Evolutionary conservation across 2,888 invertebrate species (phyloP).

Genomic region (Bunonema sp.): DNA sequence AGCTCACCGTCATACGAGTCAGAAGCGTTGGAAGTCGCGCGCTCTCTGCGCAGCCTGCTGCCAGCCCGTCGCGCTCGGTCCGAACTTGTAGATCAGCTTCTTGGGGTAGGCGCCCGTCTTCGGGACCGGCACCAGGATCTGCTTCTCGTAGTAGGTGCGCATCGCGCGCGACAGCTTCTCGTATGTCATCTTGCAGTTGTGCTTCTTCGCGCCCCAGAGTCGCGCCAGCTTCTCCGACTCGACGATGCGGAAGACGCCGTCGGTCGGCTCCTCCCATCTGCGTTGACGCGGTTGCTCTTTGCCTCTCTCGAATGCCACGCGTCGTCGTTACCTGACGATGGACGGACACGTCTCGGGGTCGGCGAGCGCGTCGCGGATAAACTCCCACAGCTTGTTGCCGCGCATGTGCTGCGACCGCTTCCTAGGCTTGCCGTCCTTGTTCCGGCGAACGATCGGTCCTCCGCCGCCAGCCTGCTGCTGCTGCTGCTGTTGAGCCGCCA

Average conservation of each 20-base stretch:
- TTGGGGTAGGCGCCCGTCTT: conserved; percentile 47
- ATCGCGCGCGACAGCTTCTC: conserved; percentile 79
- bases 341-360: conserved; percentile 64
- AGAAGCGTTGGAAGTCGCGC: neutral
- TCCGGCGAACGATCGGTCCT: conserved; percentile 17
- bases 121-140: conserved; percentile 46
- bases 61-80: conserved; percentile 47
- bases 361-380: conserved; percentile 65
- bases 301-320: neutral
- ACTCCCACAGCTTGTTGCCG: conserved; percentile 61
- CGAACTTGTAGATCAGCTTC: conserved; percentile 46
- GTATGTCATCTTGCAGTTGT: conserved; percentile 75
- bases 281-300: conserved; percentile 5
- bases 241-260: conserved; percentile 72
- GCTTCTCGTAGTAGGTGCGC: conserved; percentile 50
- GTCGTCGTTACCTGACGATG: conserved; percentile 52
- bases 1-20: too few species aligned
- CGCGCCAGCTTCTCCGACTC: conserved; percentile 71
- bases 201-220: conserved; percentile 70
- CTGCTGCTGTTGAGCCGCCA: too few species aligned
- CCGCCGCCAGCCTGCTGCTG: conserved; percentile 3
- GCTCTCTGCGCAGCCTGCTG: too few species aligned
- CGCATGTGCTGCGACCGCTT: conserved; percentile 40
- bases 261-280: conserved; percentile 70
- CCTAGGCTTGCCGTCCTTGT: conserved; percentile 41